Evolutionary conservation across 1,140 invertebrate genomes (phyloP), one percentile per base, ranked within the genome.

Genomic region (Listronotus oregonensis): DNA sequence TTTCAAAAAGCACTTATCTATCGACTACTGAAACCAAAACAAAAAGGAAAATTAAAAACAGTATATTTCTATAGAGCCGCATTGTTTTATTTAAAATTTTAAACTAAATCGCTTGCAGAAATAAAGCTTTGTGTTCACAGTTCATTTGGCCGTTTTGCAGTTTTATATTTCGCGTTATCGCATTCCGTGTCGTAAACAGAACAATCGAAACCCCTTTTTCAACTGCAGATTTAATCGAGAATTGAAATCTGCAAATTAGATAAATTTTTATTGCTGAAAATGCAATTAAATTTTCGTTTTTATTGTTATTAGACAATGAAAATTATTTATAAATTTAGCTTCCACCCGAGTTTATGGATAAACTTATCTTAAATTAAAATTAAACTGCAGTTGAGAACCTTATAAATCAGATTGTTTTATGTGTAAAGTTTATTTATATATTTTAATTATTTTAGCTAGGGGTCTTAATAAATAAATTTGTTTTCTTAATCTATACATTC

Each of bases 231-330:
- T 58, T 58, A 58, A 58, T 58, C 55, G 42, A 32, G 32, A 58
- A 58, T 58, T 58, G 55, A 58, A 58, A 58, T 58, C 55, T 58
- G 55, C 42, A 58, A 58, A 58, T 58, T 58, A 58, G 55, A 58
- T 58, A 58, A 18, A 58, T 58, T 58, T 58, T 58, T 58, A 58
- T 46, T 58, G 55, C 55, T 32, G 55, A 58, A 58, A 58, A 46
- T 58, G 55, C 55, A 58, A 58, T 58, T 58, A 58, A 58, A 44
- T 40, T 58, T 46, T 58, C 43, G 40, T 58, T 39, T 27, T 34
- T 17, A 15, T 40, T 39, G 57, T 59, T 49, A 49, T 37, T 43
- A 49, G 46, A 59, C 57, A 59, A 59, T 49, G 32, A 43, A 43
- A 47, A 59, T 49, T 47, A 49, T 59, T 59, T 59, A 49, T 37